Evolutionary conservation across 2,888 invertebrate species (phyloP).

Genomic region (Drosophila hamatofila): DNA sequence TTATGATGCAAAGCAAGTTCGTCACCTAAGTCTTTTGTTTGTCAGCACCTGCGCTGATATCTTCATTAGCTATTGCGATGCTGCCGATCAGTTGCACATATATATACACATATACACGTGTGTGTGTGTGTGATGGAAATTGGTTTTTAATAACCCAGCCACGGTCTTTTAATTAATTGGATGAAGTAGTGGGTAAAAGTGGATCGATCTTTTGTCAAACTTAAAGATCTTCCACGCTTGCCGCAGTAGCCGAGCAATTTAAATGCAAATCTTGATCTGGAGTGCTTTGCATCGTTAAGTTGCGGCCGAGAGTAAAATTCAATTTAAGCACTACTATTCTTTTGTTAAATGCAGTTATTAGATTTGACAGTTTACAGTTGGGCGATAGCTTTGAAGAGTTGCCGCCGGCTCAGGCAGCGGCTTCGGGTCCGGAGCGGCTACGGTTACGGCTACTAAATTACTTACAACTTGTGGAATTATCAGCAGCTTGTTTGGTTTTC

Average conservation of each 20-base stretch:
- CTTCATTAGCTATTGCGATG: conserved; percentile 53
- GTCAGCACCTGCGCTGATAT: conserved; percentile 58
- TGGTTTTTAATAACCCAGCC: conserved; percentile 72
- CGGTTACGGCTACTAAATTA: conserved; percentile 71
- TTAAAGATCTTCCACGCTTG: conserved; percentile 40
- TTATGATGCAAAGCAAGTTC: conserved; percentile 62
- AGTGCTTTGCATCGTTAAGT: conserved; percentile 77
- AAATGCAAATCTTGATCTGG: conserved; percentile 70
- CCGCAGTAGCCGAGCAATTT: conserved; percentile 66
- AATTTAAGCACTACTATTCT: conserved; percentile 66
- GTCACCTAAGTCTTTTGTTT: conserved; percentile 77
- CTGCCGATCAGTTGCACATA: conserved; percentile 1
- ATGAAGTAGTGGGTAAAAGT: conserved; percentile 46
- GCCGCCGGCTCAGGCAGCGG: conserved; percentile 43
- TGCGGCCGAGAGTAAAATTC: conserved; percentile 48
- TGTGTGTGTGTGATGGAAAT: conserved; percentile 51
- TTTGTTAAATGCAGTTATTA: conserved; percentile 80
- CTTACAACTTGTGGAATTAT: conserved; percentile 61
- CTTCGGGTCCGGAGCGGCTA: conserved; percentile 5
- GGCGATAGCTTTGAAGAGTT: conserved; percentile 59
- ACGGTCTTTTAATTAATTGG: conserved; percentile 70
- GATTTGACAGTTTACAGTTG: conserved; percentile 74
- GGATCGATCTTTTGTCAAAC: conserved; percentile 55
- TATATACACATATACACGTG: neutral
- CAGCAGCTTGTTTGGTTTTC: conserved; percentile 69